Evolutionary conservation across 2,113 vertebrate species (phyloP), one percentile per base, ranked within the genome.

Genomic region (Acrocephalus arundinaceus): DNA sequence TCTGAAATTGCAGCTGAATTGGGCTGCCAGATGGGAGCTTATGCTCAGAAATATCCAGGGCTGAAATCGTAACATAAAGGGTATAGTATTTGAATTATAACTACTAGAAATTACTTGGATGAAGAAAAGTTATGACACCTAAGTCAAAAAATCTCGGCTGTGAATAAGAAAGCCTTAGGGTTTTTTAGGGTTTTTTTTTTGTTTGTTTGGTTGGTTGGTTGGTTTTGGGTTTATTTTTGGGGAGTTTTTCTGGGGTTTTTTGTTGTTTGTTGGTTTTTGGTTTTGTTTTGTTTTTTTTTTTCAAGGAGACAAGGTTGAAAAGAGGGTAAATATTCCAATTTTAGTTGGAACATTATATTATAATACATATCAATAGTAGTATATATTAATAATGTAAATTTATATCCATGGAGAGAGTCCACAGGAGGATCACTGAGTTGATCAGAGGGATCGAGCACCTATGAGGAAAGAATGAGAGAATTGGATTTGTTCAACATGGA

Each of bases 361-460:
- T 7, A 37, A 17, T 25, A 41, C 0, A 0, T 22, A 22, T 43
- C 10, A 88, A 6, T 33, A 23, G 11, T 33, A 35, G n/a, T 22
- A 31, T 35, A 25, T 57, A 18, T 41, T 86, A 33, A 45, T 45
- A 19, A 70, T 52, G 6, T 70, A 33, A 27, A 23, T 52, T 23
- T 23, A 28, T 13, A 33, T 45, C 33, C 19, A 13, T 8, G 2
- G 13, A 59, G 12, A 18, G 18, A 24, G 23, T 67, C 33, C 46
- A 52, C 19, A n/a, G 18, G 19, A 74, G 7, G n/a, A 45, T n/a
- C 46, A 74, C 68, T 31, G 62, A 52, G 7, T 33, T 52, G 37
- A 59, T 82, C 10, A 75, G 54, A 82, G 27, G 15, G 24, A 45
- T 39, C 28, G 23, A 74, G 46, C 78, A 46, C 5, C 59, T 37